Base-by-base conservation (phyloP, 2,888 invertebrate species). In the Lasioglossum morio region DNA sequence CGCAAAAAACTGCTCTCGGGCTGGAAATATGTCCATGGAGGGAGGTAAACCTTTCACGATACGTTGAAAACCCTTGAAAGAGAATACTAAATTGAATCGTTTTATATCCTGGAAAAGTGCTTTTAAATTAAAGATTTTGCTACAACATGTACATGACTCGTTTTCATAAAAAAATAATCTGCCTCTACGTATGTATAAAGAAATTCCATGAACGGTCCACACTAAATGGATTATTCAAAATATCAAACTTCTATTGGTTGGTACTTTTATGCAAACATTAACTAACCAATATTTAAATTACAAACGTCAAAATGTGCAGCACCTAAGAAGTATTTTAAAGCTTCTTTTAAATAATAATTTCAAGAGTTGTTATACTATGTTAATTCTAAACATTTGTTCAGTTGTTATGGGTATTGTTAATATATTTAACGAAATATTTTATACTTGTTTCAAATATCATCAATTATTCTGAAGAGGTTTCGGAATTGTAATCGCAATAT, bases 1-100 rank as follows among this genome's bases (percentile, higher is more conserved):
- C 85, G 88, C 91, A 93, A 92, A 93, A 94, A 91, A 91, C 82
- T 85, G 90, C 87, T 91, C 66, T 90, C 88, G 86, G 88, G 80
- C 86, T 86, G 91, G 89, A 91, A 91, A 91, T 91, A 91, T 91
- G 87, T 90, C 89, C 77, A 82, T 82, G 80, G 73, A 84, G 79
- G 73, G 82, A 69, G 74, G 76, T 81, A 78, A 88, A 88, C 85
- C 87, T 85, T 86, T 86, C 79, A 79, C 86, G 86, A 91, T 81
- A 84, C 81, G 82, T 82, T 76, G 81, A 77, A 73, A 76, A 70
- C 72, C 78, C 57, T 57, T 63, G 77, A 90, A 84, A 82, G 87
- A 74, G 89, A 85, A 87, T 87, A 85, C 79, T 82, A 87, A 90
- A 87, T 90, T 84, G 85, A 85, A 79, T 82, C 82, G 81, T 87